Base-by-base conservation (phyloP, 1,140 invertebrate species). In the Papilio aristodemus region DNA sequence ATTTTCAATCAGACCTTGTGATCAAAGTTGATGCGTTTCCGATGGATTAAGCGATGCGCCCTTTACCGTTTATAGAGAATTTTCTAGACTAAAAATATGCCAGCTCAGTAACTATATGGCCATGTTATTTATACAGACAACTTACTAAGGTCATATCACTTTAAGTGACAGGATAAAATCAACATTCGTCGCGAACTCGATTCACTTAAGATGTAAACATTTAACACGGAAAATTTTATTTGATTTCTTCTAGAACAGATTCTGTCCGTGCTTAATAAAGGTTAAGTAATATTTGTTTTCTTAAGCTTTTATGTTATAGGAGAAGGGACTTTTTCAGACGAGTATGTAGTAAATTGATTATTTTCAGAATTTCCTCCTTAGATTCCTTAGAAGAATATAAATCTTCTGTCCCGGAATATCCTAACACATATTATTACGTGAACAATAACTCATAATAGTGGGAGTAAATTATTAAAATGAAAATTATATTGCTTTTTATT, bases 1-100 rank as follows among this genome's bases (percentile, higher is more conserved):
- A 64, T 64, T 43, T 64, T 43, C 60, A 64, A 64, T 64, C 43
- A 64, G 22, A 64, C 60, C 60, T 41, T 64, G 60, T 22, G 11
- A 22, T 27, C 22, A 22, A 27, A 14, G 9, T 64, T 9, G 19
- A 27, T 64, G 41, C 22, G 37, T 38, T 64, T 64, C 60, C 60
- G 60, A 64, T 41, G 60, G 60, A n/a, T 5, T 43, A 36, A 19
- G 17, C 60, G 60, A 64, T 64, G 60, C 60, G 60, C 14, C 37
- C 19, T 19, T 64, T 64, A 43, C 60, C 60, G 22, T 64, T 13
- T 64, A 43, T 0, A 39, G 38, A 9, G 19, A 43, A 43, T 64
- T 7, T 64, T 64, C 60, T 64, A 25, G 60, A 64, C 17, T 25
- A 64, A 64, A 54, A 64, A 64, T 64, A 64, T 64, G 38, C 25